Evolutionary conservation across 2,888 invertebrate species (phyloP), one percentile per base, ranked within the genome.

Genomic region (Drosophila robusta): DNA sequence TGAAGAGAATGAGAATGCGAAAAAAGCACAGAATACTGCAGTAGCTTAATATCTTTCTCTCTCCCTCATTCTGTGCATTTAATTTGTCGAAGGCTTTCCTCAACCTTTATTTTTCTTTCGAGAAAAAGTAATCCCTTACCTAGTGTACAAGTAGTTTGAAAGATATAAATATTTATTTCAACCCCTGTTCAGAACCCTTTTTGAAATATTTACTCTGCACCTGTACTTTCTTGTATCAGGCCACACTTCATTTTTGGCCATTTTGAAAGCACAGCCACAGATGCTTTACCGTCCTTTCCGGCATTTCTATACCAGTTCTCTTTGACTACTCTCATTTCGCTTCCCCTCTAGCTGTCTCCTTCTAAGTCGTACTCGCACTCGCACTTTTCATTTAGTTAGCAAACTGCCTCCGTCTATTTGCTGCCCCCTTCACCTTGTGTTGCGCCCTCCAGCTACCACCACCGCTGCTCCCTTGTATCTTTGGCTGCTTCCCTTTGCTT

Each of bases 361-460:
- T 24, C 22, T 44, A 42, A 63, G 55, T 50, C 39, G 18, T n/a
- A 50, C 36, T 50, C 16, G 18, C 22, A 50, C 36, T 50, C 16
- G 24, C n/a, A 14, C 42, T 75, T 64, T 75, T 56, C 41, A 73
- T 75, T 70, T 57, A 56, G 65, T 50, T 60, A 46, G 45, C 42
- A 54, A 58, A 36, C 76, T 54, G 39, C n/a, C 47, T 42, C 41
- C 4, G 12, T 22, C 36, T 41, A 14, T 16, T 34, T 26, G 1
- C 41, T 18, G n/a, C 24, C 24, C 16, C 38, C 29, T 32, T 14
- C 42, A 34, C 14, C 38, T 47, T 26, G 9, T 18, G 9, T 18
- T 41, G 16, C 36, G 26, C 16, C 24, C 26, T 14, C 47, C 34
- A n/a, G n/a, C n/a, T n/a, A n/a, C 49, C 57, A 9, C 12, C 14